These are phyloP conservation scores for Dipodomys merriami DNA, from an alignment of 2,113 vertebrate species.

Conservation along the genomic window DNA sequence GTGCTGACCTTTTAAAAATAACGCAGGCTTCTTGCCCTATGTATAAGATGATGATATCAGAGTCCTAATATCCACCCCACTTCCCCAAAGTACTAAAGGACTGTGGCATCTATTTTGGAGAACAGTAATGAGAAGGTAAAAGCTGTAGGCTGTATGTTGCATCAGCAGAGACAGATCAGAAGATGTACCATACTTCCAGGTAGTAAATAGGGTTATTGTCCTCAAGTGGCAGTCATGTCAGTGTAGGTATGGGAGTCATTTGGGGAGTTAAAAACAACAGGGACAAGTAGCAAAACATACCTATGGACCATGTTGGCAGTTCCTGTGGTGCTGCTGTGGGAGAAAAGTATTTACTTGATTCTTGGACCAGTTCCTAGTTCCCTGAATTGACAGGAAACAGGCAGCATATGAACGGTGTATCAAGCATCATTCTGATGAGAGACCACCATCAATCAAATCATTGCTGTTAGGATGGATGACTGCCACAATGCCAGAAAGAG, in stretches of 20 bases:
- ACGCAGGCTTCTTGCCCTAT: background rate
- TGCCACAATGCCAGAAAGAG: background rate
- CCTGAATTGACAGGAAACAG: background rate
- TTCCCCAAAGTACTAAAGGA: background rate
- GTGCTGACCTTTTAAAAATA: background rate
- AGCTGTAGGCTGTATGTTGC: background rate
- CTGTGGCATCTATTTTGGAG: background rate
- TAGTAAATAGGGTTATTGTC: background rate
- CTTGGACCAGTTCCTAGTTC: background rate
- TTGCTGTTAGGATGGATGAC: background rate
- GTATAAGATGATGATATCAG: too few relatives aligned
- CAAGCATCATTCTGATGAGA: background rate
- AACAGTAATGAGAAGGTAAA: background rate
- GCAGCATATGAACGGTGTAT: background rate
- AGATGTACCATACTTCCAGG: background rate
- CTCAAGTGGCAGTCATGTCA: background rate
- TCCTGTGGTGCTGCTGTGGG: background rate
- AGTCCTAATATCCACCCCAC: background rate
- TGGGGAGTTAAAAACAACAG: background rate
- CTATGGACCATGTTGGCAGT: background rate
- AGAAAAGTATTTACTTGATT: background rate
- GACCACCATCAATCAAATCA: background rate
- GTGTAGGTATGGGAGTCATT: background rate
- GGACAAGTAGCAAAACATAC: background rate
- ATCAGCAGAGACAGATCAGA: background rate